A percentile compares a stretch with the other conserved stretches of the same genome.
phyloP scores from a whole-genome alignment of 1,140 invertebrate species.

The Bombyx mandarina region DNA sequence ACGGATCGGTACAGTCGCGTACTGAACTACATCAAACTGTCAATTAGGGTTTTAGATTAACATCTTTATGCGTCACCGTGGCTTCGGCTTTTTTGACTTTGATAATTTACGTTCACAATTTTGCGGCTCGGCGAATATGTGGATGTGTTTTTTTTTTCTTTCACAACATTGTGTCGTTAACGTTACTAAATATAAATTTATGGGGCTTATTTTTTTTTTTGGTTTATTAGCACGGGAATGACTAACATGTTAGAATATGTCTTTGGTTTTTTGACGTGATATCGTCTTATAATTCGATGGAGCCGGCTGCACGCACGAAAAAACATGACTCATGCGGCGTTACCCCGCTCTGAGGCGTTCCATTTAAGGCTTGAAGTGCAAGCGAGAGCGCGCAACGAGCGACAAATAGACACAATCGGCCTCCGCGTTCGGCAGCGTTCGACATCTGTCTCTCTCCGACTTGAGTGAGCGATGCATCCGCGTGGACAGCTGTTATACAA shows the following conservation, averaged over 20 bases:
- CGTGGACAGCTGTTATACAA: too few relatives aligned
- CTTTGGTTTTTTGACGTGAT: background rate
- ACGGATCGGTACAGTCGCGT: conserved; percentile 16
- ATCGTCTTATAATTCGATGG: too few relatives aligned
- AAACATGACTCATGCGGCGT: too few relatives aligned
- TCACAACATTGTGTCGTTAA: background rate
- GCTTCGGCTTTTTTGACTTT: conserved; percentile 4
- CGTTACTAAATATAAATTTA: background rate
- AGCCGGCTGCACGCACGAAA: too few relatives aligned
- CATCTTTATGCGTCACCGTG: conserved; percentile 14
- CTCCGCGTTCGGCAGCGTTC: too few relatives aligned
- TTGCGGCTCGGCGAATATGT: conserved; percentile 2
- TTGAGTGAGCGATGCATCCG: too few relatives aligned
- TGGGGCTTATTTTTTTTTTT: background rate
- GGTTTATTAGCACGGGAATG: background rate
- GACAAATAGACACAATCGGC: too few relatives aligned
- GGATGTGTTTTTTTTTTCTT: background rate
- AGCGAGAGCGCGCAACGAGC: too few relatives aligned
- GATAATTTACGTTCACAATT: conserved; percentile 12
- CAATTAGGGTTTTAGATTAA: conserved; percentile 34
- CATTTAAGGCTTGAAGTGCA: too few relatives aligned
- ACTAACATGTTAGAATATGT: background rate
- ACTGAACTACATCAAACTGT: conserved; percentile 36
- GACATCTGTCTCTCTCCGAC: too few relatives aligned
- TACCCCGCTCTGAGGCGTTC: too few relatives aligned